A percentile compares a stretch with the other conserved stretches of the same genome.
Evolutionary conservation across 2,113 vertebrate genomes (phyloP).

Genomic region (Elaphurus davidianus): DNA sequence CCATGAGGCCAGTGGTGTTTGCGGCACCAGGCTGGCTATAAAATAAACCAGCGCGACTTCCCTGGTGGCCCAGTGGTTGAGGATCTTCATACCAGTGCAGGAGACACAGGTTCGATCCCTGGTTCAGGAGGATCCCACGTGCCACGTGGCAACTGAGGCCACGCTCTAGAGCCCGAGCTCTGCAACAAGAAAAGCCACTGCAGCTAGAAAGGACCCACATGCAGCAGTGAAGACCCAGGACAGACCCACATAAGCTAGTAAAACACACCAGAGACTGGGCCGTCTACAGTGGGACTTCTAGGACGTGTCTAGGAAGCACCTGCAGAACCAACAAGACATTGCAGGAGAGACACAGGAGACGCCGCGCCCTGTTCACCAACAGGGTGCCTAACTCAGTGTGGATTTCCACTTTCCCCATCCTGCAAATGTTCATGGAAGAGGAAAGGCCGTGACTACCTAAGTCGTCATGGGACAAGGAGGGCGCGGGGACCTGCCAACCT

Average conservation of each 20-base stretch:
- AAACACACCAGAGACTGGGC: neutral
- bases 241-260: rapidly evolving
- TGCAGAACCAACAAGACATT: neutral
- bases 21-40: neutral
- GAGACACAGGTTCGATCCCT: neutral
- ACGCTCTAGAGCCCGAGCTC: neutral
- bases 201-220: neutral
- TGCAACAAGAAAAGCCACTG: neutral
- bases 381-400: rapidly evolving
- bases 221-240: neutral
- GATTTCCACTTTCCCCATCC: neutral
- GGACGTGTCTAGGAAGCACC: rapidly evolving
- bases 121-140: neutral
- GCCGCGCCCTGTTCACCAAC: rapidly evolving
- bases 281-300: rapidly evolving
- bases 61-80: neutral
- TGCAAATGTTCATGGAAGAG: rapidly evolving
- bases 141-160: neutral
- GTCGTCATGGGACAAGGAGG: too few species aligned
- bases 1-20: rapidly evolving
- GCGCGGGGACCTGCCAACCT: neutral
- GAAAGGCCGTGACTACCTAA: too few species aligned
- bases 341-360: neutral
- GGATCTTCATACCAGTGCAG: neutral
- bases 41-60: neutral